Evolutionary conservation across 2,113 vertebrate genomes (phyloP).

Genomic region (Odocoileus virginianus): DNA sequence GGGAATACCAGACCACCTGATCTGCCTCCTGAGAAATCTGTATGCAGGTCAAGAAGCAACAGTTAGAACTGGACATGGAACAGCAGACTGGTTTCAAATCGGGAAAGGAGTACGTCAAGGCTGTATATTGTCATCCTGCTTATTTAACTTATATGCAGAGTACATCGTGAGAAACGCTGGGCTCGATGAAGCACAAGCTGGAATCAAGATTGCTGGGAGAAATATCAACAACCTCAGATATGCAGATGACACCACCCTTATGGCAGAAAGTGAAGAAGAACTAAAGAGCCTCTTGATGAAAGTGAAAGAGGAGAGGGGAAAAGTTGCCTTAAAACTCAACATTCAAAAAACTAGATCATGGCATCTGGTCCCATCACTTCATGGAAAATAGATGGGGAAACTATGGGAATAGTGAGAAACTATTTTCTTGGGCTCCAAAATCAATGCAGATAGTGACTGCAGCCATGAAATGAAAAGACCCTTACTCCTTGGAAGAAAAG

Average conservation of each 20-base stretch:
- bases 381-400: background rate
- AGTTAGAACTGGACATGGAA: background rate
- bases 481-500: background rate
- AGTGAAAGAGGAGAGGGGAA: background rate
- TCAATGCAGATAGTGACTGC: background rate
- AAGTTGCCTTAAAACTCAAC: background rate
- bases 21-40: background rate
- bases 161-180: background rate
- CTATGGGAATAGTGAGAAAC: background rate
- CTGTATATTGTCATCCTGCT: background rate
- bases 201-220: background rate
- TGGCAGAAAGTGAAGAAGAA: background rate
- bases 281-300: background rate
- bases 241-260: background rate
- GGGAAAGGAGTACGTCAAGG: background rate
- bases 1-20: background rate
- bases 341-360: background rate
- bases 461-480: background rate
- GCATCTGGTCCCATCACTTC: background rate
- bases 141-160: background rate
- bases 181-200: background rate
- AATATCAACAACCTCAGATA: background rate
- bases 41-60: background rate
- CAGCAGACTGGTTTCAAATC: background rate
- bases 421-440: background rate